Conservation (phyloP, 2,888 invertebrate genomes). For the Thera obeliscata region DNA sequence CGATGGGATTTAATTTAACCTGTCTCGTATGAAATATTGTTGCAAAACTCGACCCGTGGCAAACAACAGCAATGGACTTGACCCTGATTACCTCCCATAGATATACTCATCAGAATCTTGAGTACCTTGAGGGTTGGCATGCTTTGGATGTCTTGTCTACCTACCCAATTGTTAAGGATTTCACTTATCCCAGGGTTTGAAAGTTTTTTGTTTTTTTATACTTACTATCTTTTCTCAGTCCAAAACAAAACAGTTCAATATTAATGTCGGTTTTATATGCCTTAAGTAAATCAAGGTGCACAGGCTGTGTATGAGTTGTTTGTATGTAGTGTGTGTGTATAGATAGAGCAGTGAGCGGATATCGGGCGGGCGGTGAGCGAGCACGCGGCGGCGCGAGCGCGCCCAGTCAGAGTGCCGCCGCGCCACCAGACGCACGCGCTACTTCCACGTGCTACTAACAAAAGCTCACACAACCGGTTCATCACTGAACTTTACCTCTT, state of each 20-base stretch:
- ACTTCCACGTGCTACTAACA: slow-evolving; percentile 64
- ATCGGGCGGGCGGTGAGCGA: slow-evolving; percentile 73
- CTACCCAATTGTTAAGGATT: too few species aligned
- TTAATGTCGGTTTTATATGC: slow-evolving; percentile 31
- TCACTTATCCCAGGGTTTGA: too few species aligned
- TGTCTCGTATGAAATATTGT: too few species aligned
- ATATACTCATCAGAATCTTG: too few species aligned
- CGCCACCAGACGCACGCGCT: slow-evolving; percentile 81
- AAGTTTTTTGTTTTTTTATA: too few species aligned
- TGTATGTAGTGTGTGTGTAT: slow-evolving; percentile 53
- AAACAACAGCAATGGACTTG: too few species aligned
- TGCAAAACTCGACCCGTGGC: too few species aligned
- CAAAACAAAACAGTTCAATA: background rate
- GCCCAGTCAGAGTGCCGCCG: slow-evolving; percentile 85
- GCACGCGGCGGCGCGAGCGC: slow-evolving; percentile 79
- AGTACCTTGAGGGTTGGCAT: too few species aligned
- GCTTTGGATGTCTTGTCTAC: too few species aligned
- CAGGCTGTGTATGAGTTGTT: slow-evolving; percentile 62
- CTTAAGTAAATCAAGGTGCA: slow-evolving; percentile 75
- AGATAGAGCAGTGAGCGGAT: slow-evolving; percentile 76
- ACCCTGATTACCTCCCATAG: too few species aligned
- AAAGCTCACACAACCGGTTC: slow-evolving; percentile 56
- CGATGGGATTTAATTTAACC: too few species aligned
- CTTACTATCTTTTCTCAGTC: background rate
- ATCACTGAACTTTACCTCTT: slow-evolving; percentile 67